Evolutionary conservation across 1,140 invertebrate species (phyloP), one percentile per base, ranked within the genome.

Genomic region (Brachystomella parvula): DNA sequence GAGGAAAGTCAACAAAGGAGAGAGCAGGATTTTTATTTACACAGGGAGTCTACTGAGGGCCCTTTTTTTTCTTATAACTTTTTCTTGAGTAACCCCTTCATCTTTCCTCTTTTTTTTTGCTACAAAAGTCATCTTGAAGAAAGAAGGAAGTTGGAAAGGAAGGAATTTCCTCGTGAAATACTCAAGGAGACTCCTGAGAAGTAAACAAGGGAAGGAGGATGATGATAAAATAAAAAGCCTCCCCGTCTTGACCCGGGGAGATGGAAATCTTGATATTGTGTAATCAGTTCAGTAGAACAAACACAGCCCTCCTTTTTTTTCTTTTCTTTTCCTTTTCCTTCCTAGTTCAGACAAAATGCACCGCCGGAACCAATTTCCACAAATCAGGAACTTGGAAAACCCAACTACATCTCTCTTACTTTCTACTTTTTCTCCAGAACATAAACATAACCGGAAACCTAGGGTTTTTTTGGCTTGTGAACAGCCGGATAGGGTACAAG

Each of bases 251-350:
- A 53, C 49, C 49, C 21, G 49, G 35, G 19, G 35, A 39, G 35
- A 39, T 39, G 35, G 19, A 19, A 39, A 53, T 53, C 49, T 53
- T 53, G 49, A 53, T 53, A 12, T 53, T 53, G 49, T 53, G 49
- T 53, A 53, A 53, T 53, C 49, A 53, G 49, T 53, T 53, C 49
- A 53, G 9, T 53, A 53, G 49, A 53, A 26, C 49, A 53, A 53
- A 53, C 49, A 53, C 12, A 53, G 3, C 12, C 47, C 12, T 56
- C 30, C 30, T 56, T 64, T 64, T 32, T 33, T 32, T 63, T 29
- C 26, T 31, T 26, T 63, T 44, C 44, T n/a, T 21, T 17, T 61
- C 15, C 2, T 58, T 30, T 58, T 21, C 28, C 17, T n/a, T 58
- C 6, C 57, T 53, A 19, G n/a, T n/a, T n/a, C n/a, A 26, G 28